phyloP scores from a whole-genome alignment of 1,140 invertebrate genomes.

The Orussus abietinus region DNA sequence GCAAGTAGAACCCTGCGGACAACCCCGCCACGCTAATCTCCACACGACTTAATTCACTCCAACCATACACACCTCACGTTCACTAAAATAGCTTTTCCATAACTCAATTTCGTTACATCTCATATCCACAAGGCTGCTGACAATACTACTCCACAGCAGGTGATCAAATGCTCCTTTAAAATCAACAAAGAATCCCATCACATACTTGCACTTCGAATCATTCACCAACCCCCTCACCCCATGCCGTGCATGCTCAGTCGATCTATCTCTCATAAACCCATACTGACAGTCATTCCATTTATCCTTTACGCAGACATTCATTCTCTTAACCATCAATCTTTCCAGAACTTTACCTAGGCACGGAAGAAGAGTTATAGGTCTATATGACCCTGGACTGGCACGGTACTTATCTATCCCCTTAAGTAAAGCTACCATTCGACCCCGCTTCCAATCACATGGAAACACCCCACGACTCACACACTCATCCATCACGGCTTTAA shows the following conservation, averaged over 20 bases:
- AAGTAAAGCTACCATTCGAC: constrained; percentile 13
- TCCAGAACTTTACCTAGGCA: constrained; percentile 26
- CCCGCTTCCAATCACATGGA: constrained; percentile 22
- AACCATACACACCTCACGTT: constrained; percentile 9
- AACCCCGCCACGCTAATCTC: constrained; percentile 3
- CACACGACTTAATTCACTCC: background rate
- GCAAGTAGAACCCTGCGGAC: constrained; percentile 19
- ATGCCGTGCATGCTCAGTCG: constrained; percentile 15
- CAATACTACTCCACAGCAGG: constrained; percentile 22
- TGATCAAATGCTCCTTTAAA: constrained; percentile 35
- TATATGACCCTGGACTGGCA: constrained; percentile 20
- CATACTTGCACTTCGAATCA: constrained; percentile 6
- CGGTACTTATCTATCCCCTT: constrained; percentile 19
- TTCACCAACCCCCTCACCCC: background rate
- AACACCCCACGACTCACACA: constrained; percentile 16
- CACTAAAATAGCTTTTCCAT: constrained; percentile 9
- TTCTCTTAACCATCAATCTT: constrained; percentile 19
- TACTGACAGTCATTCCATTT: constrained; percentile 10
- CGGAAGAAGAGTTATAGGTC: constrained; percentile 24
- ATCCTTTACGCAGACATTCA: constrained; percentile 4
- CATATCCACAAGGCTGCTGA: constrained; percentile 10
- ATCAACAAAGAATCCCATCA: constrained; percentile 20
- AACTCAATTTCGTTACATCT: constrained; percentile 4
- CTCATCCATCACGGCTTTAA: background rate
- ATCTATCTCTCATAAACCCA: constrained; percentile 10